Base-by-base conservation (phyloP, 92 coral and sea anemone genomes). In the Paramuricea clavata region DNA sequence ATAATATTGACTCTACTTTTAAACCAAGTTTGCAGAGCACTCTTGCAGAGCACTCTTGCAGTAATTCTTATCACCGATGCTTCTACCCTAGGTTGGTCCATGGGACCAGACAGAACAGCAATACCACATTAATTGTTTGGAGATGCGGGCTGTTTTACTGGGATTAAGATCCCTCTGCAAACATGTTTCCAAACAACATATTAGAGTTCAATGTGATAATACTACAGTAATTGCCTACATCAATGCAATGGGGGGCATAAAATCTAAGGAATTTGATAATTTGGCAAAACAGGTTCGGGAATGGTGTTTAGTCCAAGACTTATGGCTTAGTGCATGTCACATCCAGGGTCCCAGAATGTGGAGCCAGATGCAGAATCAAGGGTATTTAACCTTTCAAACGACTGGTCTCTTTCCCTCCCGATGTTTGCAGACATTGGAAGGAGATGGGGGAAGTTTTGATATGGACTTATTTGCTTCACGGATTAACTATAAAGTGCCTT, bases 391-490 rank as follows among this genome's bases (percentile, higher is more conserved):
- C 22, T 15, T 4, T 41, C 71, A 6, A 21, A 32, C 2, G 87
- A 83, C 16, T 70, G 80, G 87, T 69, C 62, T 47, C 8, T 83
- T 3, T 12, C 43, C 43, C n/a, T 12, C 4, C 0, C 6, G 36
- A 28, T 43, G 43, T 43, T 47, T 0, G n/a, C 22, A 27, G 23
- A 68, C 21, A 12, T 21, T 81, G 12, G 16, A 69, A 9, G 49
- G 15, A 1, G 47, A 34, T n/a, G n/a, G 67, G 39, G 68, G 74
- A 16, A 56, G 71, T 12, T 54, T 69, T 64, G 71, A 83, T 27
- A 61, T 81, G 69, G 83, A 81, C 25, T 15, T 83, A 31, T 74
- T 83, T 67, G 85, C 89, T 4, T 88, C 89, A 19, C 70, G 85
- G 22, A 31, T 88, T 4, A 75, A 88, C 36, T 26, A 76, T 0